Evolutionary conservation across 2,797 vertebrate genomes (phyloP).

Genomic region (Gobionotothen gibberifrons): DNA sequence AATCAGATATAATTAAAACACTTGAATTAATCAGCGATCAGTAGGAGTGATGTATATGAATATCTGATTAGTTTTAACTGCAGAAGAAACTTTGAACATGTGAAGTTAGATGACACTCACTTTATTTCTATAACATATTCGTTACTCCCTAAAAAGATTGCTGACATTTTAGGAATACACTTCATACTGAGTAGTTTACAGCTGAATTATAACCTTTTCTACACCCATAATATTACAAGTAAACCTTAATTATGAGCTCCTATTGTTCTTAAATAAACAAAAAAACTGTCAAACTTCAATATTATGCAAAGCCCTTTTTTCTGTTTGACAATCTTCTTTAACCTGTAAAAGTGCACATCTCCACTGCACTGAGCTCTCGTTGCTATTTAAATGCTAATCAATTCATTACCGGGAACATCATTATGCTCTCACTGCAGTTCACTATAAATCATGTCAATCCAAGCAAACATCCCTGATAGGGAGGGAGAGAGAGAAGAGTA

Average conservation of each 20-base stretch:
- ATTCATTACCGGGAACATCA: conserved; percentile 68
- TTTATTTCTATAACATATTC: background rate
- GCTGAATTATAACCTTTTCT: background rate
- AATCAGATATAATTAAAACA: conserved; percentile 40
- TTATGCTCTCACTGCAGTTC: conserved; percentile 54
- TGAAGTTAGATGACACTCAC: background rate
- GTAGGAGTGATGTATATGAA: conserved; percentile 14
- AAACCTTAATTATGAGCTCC: background rate
- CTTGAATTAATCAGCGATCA: conserved; percentile 26
- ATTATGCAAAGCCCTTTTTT: too few relatives aligned
- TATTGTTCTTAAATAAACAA: background rate
- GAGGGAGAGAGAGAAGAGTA: conserved; percentile 27
- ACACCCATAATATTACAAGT: background rate
- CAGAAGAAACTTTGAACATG: conserved; percentile 10
- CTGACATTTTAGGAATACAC: background rate
- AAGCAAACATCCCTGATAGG: conserved; percentile 44
- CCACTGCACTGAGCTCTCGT: background rate
- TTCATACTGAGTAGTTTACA: background rate
- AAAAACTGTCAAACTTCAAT: background rate
- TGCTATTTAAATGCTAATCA: conserved; percentile 77
- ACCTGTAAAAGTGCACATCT: conserved; percentile 15
- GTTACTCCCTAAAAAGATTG: too few relatives aligned
- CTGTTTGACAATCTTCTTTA: conserved; percentile 12
- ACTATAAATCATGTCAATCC: conserved; percentile 57
- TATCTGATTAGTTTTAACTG: conserved; percentile 18